Evolutionary conservation across 1,140 invertebrate genomes (phyloP), one percentile per base, ranked within the genome.

Genomic region (Sipha flava): DNA sequence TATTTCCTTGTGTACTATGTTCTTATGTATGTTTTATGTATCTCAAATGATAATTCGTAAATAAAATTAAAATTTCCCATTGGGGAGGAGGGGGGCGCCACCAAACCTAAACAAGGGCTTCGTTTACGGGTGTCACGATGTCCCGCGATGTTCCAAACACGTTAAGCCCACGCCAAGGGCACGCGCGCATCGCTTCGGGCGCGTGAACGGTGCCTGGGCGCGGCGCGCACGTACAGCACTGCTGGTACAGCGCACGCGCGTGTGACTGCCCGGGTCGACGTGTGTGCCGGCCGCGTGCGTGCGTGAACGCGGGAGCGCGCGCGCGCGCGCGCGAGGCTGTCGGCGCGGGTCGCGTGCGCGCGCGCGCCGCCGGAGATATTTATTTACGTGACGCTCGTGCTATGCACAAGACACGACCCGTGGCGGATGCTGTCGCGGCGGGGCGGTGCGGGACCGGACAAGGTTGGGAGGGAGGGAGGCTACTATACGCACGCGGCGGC

Each of bases 321-420:
- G 43, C 45, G 45, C 70, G 23, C 68, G 68, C 26, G 34, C 54
- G 18, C 18, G 5, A 6, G 5, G 10, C 57, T 21, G 29, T 34
- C 59, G 29, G 59, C 70, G 70, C 45, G 45, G 16, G 70, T 16
- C 62, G 66, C 70, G 70, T 47, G 45, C 68, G 26, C 45, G 26
- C 68, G 70, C 45, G 23, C 70, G 43, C 40, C 70, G 0, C 21
- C 14, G n/a, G 66, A 70, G 66, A 70, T 73, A 73, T 73, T 73
- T 73, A 73, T 73, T 52, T 73, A 73, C 70, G 70, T 37, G 70
- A 73, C 70, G 70, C 70, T 73, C 70, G 70, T 73, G 70, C 70
- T 73, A 47, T 23, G 57, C 7, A 3, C 49, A 18, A 54, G 49
- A 59, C 21, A 26, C 21, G 5, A 21, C 21, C 4, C 3, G n/a